Percentiles rank a stretch among this genome's conserved stretches.
phyloP scores from a whole-genome alignment of 1,140 invertebrate species.

The Drosophila ogumai region DNA sequence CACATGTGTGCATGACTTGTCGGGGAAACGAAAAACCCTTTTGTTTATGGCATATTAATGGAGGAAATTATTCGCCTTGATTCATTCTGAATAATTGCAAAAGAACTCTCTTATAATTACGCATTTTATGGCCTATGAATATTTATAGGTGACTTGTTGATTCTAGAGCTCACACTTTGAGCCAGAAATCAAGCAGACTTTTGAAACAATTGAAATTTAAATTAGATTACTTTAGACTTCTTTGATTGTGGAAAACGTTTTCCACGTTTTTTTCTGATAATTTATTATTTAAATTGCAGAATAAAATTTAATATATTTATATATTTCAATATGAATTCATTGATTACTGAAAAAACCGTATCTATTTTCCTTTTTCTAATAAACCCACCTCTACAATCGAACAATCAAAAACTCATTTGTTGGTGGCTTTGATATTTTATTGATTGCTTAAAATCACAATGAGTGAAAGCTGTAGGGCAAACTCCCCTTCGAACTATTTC shows the following conservation, averaged over 20 bases:
- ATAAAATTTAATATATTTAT: too few species aligned
- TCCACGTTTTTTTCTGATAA: neutral
- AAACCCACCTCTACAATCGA: neutral
- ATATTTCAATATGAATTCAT: too few species aligned
- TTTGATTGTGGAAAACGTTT: neutral
- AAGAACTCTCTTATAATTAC: slow-evolving; percentile 6
- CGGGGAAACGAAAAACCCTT: neutral
- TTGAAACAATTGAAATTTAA: slow-evolving; percentile 4
- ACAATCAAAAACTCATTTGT: neutral
- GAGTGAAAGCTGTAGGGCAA: neutral
- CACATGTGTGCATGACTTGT: slow-evolving; percentile 39
- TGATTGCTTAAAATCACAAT: slow-evolving; percentile 4
- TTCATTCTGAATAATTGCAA: slow-evolving; percentile 23
- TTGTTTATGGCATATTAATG: slow-evolving; percentile 45
- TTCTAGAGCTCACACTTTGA: neutral
- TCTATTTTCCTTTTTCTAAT: neutral
- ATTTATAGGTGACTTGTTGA: slow-evolving; percentile 39
- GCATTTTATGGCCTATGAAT: slow-evolving; percentile 14
- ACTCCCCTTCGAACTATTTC: neutral
- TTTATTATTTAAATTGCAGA: neutral
- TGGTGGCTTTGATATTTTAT: slow-evolving; percentile 1
- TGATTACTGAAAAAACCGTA: too few species aligned
- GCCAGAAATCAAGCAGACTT: neutral
- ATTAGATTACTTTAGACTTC: neutral
- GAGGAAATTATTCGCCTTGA: slow-evolving; percentile 22